Percentiles rank a stretch among this genome's conserved stretches.
Conservation (phyloP, 2,888 invertebrate species). For the Mayetiola destructor region DNA sequence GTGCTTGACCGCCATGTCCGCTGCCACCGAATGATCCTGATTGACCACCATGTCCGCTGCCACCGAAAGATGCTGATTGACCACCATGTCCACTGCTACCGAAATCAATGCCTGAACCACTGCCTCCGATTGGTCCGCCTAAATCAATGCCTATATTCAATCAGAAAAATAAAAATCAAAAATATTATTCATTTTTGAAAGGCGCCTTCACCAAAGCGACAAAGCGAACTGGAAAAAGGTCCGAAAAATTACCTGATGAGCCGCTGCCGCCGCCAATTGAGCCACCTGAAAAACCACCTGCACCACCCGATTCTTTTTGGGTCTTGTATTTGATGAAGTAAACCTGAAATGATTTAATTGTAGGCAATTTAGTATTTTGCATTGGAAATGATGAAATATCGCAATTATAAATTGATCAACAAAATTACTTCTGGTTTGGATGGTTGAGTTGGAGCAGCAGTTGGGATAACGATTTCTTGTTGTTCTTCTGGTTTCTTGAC, state of each 20-base stretch:
- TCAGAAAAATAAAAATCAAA: too few relatives aligned
- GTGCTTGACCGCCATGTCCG: slow-evolving; percentile 24
- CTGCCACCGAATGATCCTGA: slow-evolving; percentile 28
- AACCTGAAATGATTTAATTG: slow-evolving; percentile 29
- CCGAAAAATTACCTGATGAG: too few relatives aligned
- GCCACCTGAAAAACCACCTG: slow-evolving; percentile 23
- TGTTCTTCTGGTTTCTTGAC: slow-evolving; percentile 79
- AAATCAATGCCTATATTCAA: background rate
- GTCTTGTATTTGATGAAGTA: slow-evolving; percentile 35
- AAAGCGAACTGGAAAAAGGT: background rate
- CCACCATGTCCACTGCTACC: slow-evolving; percentile 17
- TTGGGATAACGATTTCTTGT: slow-evolving; percentile 63
- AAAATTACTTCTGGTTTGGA: slow-evolving; percentile 82
- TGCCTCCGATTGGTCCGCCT: slow-evolving; percentile 6
- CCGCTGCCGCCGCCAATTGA: slow-evolving; percentile 20
- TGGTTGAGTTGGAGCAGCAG: slow-evolving; percentile 65
- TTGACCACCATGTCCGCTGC: slow-evolving; percentile 21
- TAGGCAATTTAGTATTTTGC: slow-evolving; percentile 63
- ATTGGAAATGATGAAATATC: too few relatives aligned
- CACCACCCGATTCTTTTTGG: slow-evolving; percentile 30
- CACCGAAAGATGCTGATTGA: slow-evolving; percentile 34
- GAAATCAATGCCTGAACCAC: slow-evolving; percentile 13
- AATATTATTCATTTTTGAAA: too few relatives aligned
- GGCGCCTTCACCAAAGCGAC: slow-evolving; percentile 19
- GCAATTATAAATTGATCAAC: too few relatives aligned